phyloP scores from a whole-genome alignment of 2,113 vertebrate genomes.

The Bufo bufo region DNA sequence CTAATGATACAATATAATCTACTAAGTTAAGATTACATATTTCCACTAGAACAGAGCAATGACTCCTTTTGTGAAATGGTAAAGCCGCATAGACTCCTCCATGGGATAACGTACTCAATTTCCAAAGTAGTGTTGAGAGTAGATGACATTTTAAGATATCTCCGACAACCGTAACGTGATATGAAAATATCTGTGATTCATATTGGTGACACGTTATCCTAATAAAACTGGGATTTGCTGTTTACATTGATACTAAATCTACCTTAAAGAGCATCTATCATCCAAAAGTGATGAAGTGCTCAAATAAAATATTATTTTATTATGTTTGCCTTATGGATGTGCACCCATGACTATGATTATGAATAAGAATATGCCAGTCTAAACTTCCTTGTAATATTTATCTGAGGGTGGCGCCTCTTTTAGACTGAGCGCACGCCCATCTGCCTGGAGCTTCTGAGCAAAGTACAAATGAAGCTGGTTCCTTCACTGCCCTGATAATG shows the following conservation, averaged over 20 bases:
- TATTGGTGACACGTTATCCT: not conserved
- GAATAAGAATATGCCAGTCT: too few relatives aligned
- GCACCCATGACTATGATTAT: too few relatives aligned
- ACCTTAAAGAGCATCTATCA: not conserved
- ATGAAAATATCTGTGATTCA: not conserved
- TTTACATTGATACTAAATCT: not conserved
- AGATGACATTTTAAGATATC: not conserved
- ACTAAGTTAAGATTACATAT: not conserved
- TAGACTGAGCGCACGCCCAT: too few relatives aligned
- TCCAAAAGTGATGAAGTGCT: not conserved
- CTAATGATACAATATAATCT: not conserved
- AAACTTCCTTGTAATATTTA: too few relatives aligned
- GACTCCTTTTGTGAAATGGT: not conserved
- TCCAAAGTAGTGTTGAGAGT: not conserved
- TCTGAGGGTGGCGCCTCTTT: too few relatives aligned
- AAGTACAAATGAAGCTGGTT: too few relatives aligned
- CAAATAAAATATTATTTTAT: too few relatives aligned
- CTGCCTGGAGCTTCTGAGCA: too few relatives aligned
- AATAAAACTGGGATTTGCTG: not conserved
- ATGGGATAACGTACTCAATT: not conserved
- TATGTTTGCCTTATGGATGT: too few relatives aligned
- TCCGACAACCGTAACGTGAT: not conserved
- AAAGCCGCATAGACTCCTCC: not conserved
- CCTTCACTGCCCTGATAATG: too few relatives aligned
- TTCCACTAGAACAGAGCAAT: not conserved